Conservation (phyloP, 2,888 invertebrate genomes). For the Polylopha cassiicola region DNA sequence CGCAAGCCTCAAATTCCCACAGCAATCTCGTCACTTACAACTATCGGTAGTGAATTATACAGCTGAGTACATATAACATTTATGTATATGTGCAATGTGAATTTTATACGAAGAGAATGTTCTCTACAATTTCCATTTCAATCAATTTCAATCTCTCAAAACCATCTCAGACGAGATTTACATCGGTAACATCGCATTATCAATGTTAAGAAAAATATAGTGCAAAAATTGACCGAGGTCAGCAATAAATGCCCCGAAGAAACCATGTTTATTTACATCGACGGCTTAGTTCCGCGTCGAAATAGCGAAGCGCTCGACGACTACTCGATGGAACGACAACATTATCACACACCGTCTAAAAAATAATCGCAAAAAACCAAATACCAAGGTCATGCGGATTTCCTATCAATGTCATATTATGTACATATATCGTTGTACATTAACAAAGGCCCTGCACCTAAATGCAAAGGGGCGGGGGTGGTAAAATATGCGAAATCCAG, state of each 20-base stretch:
- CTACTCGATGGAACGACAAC: slow-evolving; percentile 62
- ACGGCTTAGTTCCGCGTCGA: slow-evolving; percentile 55
- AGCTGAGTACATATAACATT: slow-evolving; percentile 52
- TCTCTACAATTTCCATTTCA: slow-evolving; percentile 12
- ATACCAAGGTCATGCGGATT: slow-evolving; percentile 77
- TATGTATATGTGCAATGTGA: slow-evolving; percentile 42
- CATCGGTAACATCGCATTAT: slow-evolving; percentile 8
- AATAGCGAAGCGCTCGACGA: slow-evolving; percentile 56
- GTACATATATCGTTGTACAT: slow-evolving; percentile 62
- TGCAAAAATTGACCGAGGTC: slow-evolving; percentile 39
- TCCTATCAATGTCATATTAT: slow-evolving; percentile 75
- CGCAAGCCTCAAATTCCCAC: slow-evolving; percentile 45
- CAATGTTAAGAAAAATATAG: neutral
- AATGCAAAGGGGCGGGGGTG: slow-evolving; percentile 78
- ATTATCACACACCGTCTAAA: slow-evolving; percentile 56
- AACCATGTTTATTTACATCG: slow-evolving; percentile 71
- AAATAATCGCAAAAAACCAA: slow-evolving; percentile 72
- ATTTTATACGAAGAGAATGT: slow-evolving; percentile 23
- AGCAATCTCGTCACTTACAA: slow-evolving; percentile 21
- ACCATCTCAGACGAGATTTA: slow-evolving; percentile 5
- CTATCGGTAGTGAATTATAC: slow-evolving; percentile 33
- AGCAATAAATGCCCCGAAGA: slow-evolving; percentile 61
- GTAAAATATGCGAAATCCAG: slow-evolving; percentile 64
- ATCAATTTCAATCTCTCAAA: slow-evolving; percentile 8
- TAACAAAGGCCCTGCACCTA: slow-evolving; percentile 77